A percentile compares a stretch with the other conserved stretches of the same genome.
These are phyloP conservation scores for Charadrius vociferus DNA, from an alignment of 2,113 vertebrate species.

Conservation along the genomic window DNA sequence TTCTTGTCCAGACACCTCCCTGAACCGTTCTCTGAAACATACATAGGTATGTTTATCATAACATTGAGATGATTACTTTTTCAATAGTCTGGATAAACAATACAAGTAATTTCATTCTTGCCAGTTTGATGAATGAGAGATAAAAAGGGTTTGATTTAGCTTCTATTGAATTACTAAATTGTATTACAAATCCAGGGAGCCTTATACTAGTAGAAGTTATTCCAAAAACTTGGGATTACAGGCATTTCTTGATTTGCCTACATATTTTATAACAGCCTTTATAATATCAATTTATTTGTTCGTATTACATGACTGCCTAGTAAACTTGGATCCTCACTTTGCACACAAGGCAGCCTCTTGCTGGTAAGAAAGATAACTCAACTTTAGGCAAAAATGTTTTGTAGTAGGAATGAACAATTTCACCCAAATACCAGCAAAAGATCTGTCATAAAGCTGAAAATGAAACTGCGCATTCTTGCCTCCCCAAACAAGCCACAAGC, in stretches of 20 bases:
- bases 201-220: background rate
- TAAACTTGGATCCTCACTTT: background rate
- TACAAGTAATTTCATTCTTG: background rate
- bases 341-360: background rate
- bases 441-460: background rate
- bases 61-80: background rate
- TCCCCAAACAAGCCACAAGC: background rate
- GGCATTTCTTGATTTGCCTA: background rate
- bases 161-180: background rate
- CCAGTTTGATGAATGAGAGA: background rate
- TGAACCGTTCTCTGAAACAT: background rate
- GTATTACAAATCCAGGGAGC: background rate
- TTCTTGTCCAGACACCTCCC: background rate
- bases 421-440: background rate
- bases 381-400: background rate
- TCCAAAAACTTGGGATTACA: background rate
- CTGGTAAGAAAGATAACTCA: background rate
- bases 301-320: background rate
- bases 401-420: background rate
- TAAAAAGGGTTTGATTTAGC: background rate
- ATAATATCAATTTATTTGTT: background rate
- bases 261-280: background rate
- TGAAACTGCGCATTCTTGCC: background rate
- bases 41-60: background rate
- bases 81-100: background rate